Conservation (phyloP, 2,113 vertebrate genomes). For the Speoplatyrhinus poulsoni region DNA sequence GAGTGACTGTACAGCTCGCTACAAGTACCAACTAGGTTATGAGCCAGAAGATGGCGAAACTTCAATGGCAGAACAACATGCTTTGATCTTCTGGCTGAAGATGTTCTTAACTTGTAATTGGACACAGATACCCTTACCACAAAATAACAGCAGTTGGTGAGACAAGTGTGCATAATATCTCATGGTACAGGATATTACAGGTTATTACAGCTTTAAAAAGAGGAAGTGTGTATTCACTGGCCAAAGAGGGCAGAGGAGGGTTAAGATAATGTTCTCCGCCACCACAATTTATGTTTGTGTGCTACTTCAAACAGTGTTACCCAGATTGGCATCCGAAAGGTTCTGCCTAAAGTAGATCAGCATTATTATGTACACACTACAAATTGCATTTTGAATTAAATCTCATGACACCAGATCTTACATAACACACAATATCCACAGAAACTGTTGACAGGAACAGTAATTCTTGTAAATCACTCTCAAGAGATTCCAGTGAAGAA, state of each 20-base stretch:
- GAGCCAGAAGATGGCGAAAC: conserved; percentile 17
- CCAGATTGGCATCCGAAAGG: no score
- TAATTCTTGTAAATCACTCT: no score
- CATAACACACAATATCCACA: no score
- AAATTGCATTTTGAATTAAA: no score
- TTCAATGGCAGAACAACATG: conserved; percentile 24
- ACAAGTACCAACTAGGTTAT: conserved; percentile 1
- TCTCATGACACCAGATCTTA: no score
- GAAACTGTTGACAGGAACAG: no score
- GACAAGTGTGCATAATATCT: conserved; percentile 19
- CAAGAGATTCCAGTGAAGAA: no score
- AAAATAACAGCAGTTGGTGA: conserved; percentile 24
- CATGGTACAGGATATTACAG: not conserved
- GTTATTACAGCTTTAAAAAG: no score
- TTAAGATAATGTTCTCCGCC: conserved; percentile 28
- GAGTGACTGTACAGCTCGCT: not conserved
- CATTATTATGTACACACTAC: no score
- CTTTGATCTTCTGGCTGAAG: conserved; percentile 44
- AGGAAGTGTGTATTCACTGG: not conserved
- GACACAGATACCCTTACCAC: conserved; percentile 18
- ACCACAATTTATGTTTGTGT: not conserved
- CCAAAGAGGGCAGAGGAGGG: conserved; percentile 35
- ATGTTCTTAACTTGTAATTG: conserved; percentile 19
- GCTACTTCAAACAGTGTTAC: no score
- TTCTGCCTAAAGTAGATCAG: no score